phyloP scores from a whole-genome alignment of 2,888 invertebrate species.

The Penaeus monodon region DNA sequence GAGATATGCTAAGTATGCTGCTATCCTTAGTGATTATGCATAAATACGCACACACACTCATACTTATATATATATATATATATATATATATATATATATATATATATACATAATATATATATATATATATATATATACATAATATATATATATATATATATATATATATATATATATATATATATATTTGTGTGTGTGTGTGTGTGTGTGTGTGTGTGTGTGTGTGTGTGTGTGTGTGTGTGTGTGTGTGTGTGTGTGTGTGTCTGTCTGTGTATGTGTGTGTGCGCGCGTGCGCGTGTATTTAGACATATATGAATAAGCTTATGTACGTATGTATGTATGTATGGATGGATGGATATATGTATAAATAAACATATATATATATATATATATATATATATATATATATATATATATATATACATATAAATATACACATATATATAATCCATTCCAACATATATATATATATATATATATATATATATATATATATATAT shows the following conservation, averaged over 20 bases:
- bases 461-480: no score
- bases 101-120: background rate
- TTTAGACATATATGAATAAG: constrained; percentile 2
- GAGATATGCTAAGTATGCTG: no score
- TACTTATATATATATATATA: no score
- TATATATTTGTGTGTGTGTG: background rate
- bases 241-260: background rate
- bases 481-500: no score
- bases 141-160: background rate
- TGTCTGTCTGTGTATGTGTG: background rate
- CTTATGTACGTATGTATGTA: no score
- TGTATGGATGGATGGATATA: background rate
- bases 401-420: no score
- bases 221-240: background rate
- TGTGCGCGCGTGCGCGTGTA: no score
- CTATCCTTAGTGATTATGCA: no score
- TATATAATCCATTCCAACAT: no score
- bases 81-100: no score
- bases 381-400: background rate
- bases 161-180: constrained; percentile 12
- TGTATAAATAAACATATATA: constrained; percentile 8
- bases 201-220: background rate
- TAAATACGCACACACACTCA: no score
- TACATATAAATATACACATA: no score
- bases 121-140: constrained; percentile 7